Conservation (phyloP, 2,113 vertebrate species). For the Limnothrissa miodon region DNA sequence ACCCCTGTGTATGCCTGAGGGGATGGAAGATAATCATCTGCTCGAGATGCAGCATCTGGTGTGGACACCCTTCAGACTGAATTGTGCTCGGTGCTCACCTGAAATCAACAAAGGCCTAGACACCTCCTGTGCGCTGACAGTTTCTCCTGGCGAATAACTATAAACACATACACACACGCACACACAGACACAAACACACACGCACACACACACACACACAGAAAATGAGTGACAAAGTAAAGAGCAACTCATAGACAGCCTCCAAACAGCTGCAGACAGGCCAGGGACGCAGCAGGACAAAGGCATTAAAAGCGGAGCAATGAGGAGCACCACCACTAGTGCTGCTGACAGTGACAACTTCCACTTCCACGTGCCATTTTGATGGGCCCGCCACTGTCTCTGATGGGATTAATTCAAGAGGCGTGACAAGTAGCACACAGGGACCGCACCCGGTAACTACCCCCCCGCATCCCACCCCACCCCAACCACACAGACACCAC, state of each 20-base stretch:
- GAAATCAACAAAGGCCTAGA: background rate
- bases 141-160: background rate
- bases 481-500: background rate
- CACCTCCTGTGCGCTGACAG: background rate
- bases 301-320: background rate
- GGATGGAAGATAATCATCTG: background rate
- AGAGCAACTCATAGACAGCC: background rate
- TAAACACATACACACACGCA: background rate
- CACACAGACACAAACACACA: background rate
- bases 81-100: background rate
- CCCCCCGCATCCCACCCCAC: background rate
- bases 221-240: background rate
- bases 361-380: background rate
- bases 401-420: slow-evolving; percentile 50
- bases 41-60: background rate
- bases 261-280: background rate
- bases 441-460: background rate
- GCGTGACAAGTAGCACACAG: slow-evolving; percentile 40
- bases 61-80: slow-evolving; percentile 1
- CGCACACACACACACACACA: background rate
- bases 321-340: background rate
- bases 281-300: background rate
- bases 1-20: background rate
- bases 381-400: slow-evolving; percentile 19
- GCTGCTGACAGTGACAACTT: background rate